Conservation (phyloP, 1,140 invertebrate genomes). For the Atta texana region DNA sequence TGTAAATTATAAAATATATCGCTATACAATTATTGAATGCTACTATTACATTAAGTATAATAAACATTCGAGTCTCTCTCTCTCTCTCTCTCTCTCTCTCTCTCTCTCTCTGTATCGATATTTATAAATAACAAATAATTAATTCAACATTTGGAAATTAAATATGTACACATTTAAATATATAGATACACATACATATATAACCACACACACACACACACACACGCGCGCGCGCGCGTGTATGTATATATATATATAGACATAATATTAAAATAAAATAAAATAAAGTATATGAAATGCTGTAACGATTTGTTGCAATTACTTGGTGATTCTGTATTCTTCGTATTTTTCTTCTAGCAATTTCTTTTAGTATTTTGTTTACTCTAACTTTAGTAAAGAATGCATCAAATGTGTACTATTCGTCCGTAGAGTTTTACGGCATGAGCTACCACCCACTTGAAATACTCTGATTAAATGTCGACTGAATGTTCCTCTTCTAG, state of each 20-base stretch:
- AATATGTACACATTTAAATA: slow-evolving; percentile 14
- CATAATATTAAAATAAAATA: slow-evolving; percentile 1
- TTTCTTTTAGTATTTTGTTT: slow-evolving; percentile 70
- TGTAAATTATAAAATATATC: slow-evolving; percentile 33
- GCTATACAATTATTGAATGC: neutral
- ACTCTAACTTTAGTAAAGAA: slow-evolving; percentile 74
- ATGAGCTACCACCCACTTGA: slow-evolving; percentile 62
- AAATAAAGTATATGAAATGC: slow-evolving; percentile 36
- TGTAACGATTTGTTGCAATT: slow-evolving; percentile 46
- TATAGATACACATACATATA: neutral
- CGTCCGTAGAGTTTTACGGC: slow-evolving; percentile 75
- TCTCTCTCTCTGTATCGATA: neutral
- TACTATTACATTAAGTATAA: slow-evolving; percentile 30
- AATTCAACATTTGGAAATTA: slow-evolving; percentile 16
- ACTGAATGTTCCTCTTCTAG: slow-evolving; percentile 42
- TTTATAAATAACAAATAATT: slow-evolving; percentile 15
- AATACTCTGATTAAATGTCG: slow-evolving; percentile 74
- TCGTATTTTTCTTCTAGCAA: slow-evolving; percentile 56
- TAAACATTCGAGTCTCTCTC: neutral
- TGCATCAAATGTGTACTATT: slow-evolving; percentile 75
- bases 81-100: too few species aligned
- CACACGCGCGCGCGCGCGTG: too few species aligned
- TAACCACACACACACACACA: neutral
- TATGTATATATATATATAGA: too few species aligned
- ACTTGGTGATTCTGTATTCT: neutral